Percentiles rank a stretch among this genome's conserved stretches.
Conservation (phyloP, 2,113 vertebrate species). For the Casuarius casuarius region DNA sequence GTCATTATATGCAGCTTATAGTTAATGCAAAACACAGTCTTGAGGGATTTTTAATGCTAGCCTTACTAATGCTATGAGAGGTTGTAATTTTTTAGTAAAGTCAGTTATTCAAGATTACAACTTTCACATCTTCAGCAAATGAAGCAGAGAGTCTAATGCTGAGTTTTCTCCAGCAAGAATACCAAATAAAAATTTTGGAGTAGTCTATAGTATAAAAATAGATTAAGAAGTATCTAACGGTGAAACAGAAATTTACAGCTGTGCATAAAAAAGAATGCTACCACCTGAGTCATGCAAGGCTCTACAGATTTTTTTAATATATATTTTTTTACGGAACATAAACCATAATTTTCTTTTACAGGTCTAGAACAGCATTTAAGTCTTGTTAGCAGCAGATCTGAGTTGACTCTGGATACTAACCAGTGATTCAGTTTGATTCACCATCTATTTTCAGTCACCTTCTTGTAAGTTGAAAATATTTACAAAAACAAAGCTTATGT, state of each 20-base stretch:
- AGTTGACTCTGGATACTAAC: neutral
- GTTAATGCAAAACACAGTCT: neutral
- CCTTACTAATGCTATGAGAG: neutral
- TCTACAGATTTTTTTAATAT: neutral
- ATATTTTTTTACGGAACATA: neutral
- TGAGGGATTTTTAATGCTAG: neutral
- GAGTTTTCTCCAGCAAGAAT: neutral
- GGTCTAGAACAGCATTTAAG: neutral
- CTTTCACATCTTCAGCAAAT: neutral
- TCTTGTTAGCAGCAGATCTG: neutral
- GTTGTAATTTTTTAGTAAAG: neutral
- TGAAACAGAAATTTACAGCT: neutral
- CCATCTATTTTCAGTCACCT: accelerated
- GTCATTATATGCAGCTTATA: neutral
- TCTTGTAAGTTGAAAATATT: neutral
- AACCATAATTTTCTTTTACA: neutral
- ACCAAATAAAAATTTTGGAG: neutral
- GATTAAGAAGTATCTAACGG: neutral
- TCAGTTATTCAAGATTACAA: neutral
- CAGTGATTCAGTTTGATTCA: neutral
- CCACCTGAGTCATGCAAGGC: neutral
- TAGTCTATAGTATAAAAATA: neutral
- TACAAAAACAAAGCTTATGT: neutral
- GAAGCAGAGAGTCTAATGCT: neutral
- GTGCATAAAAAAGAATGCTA: neutral